Evolutionary conservation across 2,888 invertebrate species (phyloP).

Genomic region (Protodeltote pygarga): DNA sequence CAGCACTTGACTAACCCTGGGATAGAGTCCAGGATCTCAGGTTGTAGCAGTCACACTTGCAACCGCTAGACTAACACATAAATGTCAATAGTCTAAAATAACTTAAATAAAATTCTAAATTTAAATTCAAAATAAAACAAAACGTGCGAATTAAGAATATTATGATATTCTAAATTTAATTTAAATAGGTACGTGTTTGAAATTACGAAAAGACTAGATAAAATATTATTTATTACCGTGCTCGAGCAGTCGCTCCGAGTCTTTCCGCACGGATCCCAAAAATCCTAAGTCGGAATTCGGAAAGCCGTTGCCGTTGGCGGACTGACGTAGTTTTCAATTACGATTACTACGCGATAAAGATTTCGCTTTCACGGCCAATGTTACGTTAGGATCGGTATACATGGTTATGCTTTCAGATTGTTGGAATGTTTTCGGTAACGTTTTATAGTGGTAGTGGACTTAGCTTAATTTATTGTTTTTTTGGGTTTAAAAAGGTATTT

Average conservation of each 20-base stretch:
- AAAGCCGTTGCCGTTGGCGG: constrained; percentile 1
- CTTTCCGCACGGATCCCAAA: constrained; percentile 18
- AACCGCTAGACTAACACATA: too few relatives aligned
- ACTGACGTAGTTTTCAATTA: constrained; percentile 39
- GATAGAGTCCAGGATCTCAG: too few relatives aligned
- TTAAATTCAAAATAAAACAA: too few relatives aligned
- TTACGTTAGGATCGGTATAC: constrained; percentile 25
- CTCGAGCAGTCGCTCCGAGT: constrained; percentile 10
- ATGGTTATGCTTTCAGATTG: constrained; percentile 13
- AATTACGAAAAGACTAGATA: too few relatives aligned
- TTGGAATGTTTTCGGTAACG: neutral
- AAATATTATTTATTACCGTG: constrained; percentile 30
- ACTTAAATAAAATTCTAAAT: too few relatives aligned
- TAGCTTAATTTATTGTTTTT: neutral
- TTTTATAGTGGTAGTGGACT: neutral
- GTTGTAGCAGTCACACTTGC: too few relatives aligned
- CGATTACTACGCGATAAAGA: constrained; percentile 30
- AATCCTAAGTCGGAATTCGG: constrained; percentile 23
- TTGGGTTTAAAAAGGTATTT: too few relatives aligned
- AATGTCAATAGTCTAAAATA: too few relatives aligned
- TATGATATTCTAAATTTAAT: too few relatives aligned
- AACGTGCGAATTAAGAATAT: too few relatives aligned
- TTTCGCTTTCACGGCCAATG: constrained; percentile 47
- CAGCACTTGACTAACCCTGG: too few relatives aligned
- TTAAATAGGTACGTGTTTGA: too few relatives aligned